phyloP scores from a whole-genome alignment of 2,797 vertebrate genomes.

The Chelidonichthys spinosus region DNA sequence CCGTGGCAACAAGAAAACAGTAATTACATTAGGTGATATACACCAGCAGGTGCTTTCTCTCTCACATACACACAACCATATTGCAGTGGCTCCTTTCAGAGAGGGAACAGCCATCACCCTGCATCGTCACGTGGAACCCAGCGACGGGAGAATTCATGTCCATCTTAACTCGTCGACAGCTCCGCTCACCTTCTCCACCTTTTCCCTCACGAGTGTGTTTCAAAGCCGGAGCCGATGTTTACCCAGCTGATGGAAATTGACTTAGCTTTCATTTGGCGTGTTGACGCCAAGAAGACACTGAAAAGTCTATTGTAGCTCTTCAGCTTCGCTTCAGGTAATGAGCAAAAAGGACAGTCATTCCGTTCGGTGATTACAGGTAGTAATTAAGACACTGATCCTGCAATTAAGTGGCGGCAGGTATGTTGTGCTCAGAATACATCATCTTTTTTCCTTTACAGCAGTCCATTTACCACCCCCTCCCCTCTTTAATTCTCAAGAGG shows the following conservation, averaged over 20 bases:
- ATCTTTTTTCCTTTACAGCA: constrained; percentile 26
- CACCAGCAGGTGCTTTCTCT: constrained; percentile 30
- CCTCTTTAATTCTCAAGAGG: constrained; percentile 14
- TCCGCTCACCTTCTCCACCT: constrained; percentile 5
- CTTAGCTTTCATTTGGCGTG: constrained; percentile 41
- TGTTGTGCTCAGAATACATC: constrained; percentile 54
- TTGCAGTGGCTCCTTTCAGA: background rate
- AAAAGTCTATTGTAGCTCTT: constrained; percentile 57
- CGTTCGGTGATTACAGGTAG: constrained; percentile 70
- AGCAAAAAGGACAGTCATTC: constrained; percentile 63
- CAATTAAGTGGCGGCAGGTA: constrained; percentile 75
- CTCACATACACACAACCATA: too few relatives aligned
- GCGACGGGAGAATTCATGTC: background rate
- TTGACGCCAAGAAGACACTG: constrained; percentile 14
- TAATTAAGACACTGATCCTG: constrained; percentile 79
- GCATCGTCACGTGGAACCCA: constrained; percentile 13
- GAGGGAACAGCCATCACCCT: constrained; percentile 6
- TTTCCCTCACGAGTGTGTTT: constrained; percentile 27
- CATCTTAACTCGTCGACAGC: constrained; percentile 15
- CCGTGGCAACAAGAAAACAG: constrained; percentile 47
- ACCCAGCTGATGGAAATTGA: constrained; percentile 50
- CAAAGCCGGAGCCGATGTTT: constrained; percentile 45
- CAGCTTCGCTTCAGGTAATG: constrained; percentile 63
- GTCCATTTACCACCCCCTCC: background rate
- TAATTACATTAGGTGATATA: constrained; percentile 42